Conservation (phyloP, 2,888 invertebrate species). For the Papilio demoleus region DNA sequence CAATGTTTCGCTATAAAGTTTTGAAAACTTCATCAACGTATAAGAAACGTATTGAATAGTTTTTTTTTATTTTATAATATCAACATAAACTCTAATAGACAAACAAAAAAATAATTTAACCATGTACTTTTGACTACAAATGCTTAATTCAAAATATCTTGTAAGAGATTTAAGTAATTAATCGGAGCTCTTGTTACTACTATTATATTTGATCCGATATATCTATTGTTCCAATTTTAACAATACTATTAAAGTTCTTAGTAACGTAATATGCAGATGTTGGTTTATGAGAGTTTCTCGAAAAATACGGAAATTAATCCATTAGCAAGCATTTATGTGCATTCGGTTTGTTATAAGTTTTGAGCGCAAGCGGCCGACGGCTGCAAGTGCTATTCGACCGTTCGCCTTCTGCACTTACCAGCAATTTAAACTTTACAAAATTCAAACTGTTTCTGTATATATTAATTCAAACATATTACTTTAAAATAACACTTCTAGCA, state of each 20-base stretch:
- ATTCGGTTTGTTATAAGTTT: constrained; percentile 23
- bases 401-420: neutral
- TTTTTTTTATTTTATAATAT: neutral
- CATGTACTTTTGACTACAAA: neutral
- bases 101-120: neutral
- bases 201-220: no score
- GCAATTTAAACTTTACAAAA: constrained; percentile 19
- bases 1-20: constrained; percentile 12
- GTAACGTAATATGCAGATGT: neutral
- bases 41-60: neutral
- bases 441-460: neutral
- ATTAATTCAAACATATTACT: neutral
- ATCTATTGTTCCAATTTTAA: neutral
- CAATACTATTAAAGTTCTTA: neutral
- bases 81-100: neutral
- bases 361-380: neutral
- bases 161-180: neutral
- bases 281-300: neutral
- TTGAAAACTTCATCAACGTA: neutral
- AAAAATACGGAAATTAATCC: neutral
- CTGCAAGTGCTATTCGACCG: constrained; percentile 13
- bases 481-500: neutral
- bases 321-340: constrained; percentile 12
- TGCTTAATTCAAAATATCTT: neutral
- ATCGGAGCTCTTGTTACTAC: neutral